Base-by-base conservation (phyloP, 2,888 invertebrate genomes). In the Microlaimidae sp. region DNA sequence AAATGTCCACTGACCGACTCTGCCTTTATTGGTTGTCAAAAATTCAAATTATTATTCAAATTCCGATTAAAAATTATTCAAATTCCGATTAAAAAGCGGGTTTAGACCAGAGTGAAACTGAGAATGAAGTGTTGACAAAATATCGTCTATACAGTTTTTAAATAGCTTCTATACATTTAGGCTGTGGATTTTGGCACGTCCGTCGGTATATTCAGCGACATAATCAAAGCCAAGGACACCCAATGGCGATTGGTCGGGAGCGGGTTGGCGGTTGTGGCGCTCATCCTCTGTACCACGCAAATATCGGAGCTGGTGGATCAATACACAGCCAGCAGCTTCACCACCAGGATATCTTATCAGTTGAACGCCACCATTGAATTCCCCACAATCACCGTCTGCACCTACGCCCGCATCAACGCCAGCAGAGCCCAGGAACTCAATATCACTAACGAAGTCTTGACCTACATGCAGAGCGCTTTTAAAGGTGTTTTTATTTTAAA, bases 371-470 rank as follows among this genome's bases (percentile, higher is more conserved):
- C 25, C 3, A n/a, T 51, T 5, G n/a, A n/a, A 17, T 42, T 51
- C n/a, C 51, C 51, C 3, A 10, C 43, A 19, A 17, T 51, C 26
- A 51, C 51, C 42, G 28, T 51, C 4, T 51, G 51, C 51, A 51
- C 51, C 38, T 51, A 42, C 27, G 19, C 51, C 3, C 40, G 51
- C 10, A 43, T 41, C 10, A 50, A 50, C 23, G 50, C 50, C 5
- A 50, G 24, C 19, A 50, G 41, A 28, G 23, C 41, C 2, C 32
- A 28, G 5, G 7, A 19, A 10, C 10, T 40, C 10, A 26, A 26
- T 25, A 40, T 50, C 21, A 10, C 4, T 41, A 40, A 32, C 21
- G 50, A 50, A 4, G n/a, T 50, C 24, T 26, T 50, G 2, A 24
- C 38, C 23, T 50, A 50, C 50, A 50, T 50, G 50, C 7, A 40